Percentiles rank a stretch among this genome's conserved stretches.
These are phyloP conservation scores for Brachypalpus laphriformis DNA, from an alignment of 2,888 invertebrate species.

Conservation along the genomic window DNA sequence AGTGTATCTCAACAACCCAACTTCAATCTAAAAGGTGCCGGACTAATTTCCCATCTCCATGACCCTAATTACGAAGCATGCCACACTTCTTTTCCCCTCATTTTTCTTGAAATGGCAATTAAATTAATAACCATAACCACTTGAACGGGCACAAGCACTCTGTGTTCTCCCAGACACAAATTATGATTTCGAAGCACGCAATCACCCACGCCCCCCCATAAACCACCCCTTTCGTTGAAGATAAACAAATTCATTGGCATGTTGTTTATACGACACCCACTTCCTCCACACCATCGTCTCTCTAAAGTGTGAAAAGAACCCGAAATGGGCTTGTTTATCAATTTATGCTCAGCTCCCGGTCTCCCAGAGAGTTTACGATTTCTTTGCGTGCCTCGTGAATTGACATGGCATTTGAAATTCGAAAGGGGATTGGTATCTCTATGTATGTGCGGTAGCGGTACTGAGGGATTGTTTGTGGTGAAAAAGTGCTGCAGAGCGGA, in stretches of 20 bases:
- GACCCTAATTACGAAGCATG: constrained; percentile 52
- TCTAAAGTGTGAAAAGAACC: constrained; percentile 63
- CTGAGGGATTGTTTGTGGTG: constrained; percentile 36
- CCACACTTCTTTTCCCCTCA: background rate
- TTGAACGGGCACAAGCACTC: constrained; percentile 51
- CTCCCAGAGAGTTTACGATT: constrained; percentile 60
- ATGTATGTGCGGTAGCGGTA: background rate
- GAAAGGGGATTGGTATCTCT: constrained; percentile 21
- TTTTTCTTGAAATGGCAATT: constrained; percentile 48
- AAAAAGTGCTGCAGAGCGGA: constrained; percentile 62
- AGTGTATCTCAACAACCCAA: background rate
- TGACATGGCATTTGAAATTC: constrained; percentile 46
- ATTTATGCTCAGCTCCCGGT: constrained; percentile 56
- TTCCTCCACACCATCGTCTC: background rate
- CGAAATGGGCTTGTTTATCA: constrained; percentile 71
- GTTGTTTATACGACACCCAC: constrained; percentile 45
- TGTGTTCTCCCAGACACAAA: constrained; percentile 52
- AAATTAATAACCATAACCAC: constrained; percentile 72
- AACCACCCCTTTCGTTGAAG: constrained; percentile 38
- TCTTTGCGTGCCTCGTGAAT: constrained; percentile 64
- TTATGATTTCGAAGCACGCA: constrained; percentile 71
- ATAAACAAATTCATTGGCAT: constrained; percentile 70
- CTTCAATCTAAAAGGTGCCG: constrained; percentile 5
- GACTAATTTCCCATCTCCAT: constrained; percentile 12
- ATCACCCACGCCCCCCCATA: constrained; percentile 13